phyloP scores from a whole-genome alignment of 2,113 vertebrate genomes.

The Microcebus griseorufus region DNA sequence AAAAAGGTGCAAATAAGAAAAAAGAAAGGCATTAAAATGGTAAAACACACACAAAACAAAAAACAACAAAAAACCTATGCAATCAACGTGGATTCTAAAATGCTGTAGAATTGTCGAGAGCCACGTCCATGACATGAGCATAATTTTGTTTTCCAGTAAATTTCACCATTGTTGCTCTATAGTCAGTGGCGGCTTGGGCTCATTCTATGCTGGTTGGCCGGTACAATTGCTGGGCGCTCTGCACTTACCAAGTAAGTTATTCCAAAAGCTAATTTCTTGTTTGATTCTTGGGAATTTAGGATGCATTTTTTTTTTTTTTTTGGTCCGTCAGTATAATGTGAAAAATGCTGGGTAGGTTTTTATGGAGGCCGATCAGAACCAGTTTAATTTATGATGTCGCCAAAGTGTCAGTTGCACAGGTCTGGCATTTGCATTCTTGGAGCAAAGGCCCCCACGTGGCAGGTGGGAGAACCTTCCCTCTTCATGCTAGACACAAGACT shows the following conservation, averaged over 20 bases:
- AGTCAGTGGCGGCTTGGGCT: background rate
- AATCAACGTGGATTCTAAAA: background rate
- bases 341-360: background rate
- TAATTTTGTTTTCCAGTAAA: background rate
- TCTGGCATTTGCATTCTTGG: background rate
- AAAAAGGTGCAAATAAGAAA: background rate
- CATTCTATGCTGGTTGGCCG: background rate
- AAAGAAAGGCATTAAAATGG: background rate
- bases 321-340: background rate
- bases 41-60: background rate
- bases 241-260: background rate
- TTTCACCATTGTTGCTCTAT: fast-evolving
- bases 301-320: background rate
- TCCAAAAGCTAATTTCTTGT: background rate
- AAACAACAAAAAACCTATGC: background rate
- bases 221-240: background rate
- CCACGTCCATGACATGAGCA: background rate
- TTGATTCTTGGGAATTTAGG: background rate
- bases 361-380: background rate
- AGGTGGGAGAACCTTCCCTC: background rate
- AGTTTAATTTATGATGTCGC: background rate
- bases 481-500: background rate
- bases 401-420: fast-evolving
- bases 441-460: background rate
- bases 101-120: background rate